Percentiles rank a stretch among this genome's conserved stretches.
Evolutionary conservation across 1,140 invertebrate species (phyloP).

Genomic region (Parapsyche elsis): DNA sequence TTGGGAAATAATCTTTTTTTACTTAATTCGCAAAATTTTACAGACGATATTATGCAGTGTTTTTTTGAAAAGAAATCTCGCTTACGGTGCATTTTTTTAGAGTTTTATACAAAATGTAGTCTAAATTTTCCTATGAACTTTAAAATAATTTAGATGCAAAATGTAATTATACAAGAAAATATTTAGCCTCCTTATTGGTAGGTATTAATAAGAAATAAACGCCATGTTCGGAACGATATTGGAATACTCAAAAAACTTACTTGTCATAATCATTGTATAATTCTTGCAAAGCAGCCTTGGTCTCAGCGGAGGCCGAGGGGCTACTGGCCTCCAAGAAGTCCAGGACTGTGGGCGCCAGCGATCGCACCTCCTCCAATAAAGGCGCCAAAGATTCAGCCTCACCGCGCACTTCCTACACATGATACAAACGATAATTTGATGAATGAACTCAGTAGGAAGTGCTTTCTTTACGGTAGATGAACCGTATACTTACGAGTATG

Average conservation of each 20-base stretch:
- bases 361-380: constrained; percentile 64
- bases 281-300: constrained; percentile 70
- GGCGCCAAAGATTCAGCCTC: constrained; percentile 70
- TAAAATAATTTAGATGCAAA: too few relatives aligned
- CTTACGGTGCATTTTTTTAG: too few relatives aligned
- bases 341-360: constrained; percentile 68
- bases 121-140: too few relatives aligned
- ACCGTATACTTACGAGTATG: constrained; percentile 71
- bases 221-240: not conserved
- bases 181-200: too few relatives aligned
- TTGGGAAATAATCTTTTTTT: too few relatives aligned
- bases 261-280: constrained; percentile 70
- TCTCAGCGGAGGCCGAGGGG: constrained; percentile 68
- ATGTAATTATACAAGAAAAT: too few relatives aligned
- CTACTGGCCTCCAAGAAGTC: constrained; percentile 71
- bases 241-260: constrained; percentile 66
- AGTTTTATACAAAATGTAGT: too few relatives aligned
- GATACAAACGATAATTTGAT: constrained; percentile 18
- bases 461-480: not conserved
- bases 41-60: too few relatives aligned
- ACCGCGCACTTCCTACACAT: constrained; percentile 69
- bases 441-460: not conserved
- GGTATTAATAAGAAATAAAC: too few relatives aligned
- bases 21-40: too few relatives aligned
- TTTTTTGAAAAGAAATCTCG: too few relatives aligned